A percentile compares a stretch with the other conserved stretches of the same genome.
phyloP scores from a whole-genome alignment of 2,113 vertebrate genomes.

The Chroicocephalus ridibundus region DNA sequence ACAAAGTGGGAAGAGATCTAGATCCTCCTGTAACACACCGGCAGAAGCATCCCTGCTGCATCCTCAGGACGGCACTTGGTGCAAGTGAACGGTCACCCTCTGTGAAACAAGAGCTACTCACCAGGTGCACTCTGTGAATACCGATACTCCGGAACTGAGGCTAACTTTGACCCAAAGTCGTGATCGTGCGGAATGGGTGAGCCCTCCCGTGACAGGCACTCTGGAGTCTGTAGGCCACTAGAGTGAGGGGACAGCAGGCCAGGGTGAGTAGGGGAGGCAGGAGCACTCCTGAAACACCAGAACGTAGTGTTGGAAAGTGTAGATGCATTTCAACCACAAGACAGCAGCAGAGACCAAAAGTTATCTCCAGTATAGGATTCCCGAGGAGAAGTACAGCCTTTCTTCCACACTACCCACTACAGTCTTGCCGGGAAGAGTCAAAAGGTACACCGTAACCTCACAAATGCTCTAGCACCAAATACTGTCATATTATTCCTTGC shows the following conservation, averaged over 20 bases:
- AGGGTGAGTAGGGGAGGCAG: slow-evolving; percentile 94
- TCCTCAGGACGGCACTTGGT: background rate
- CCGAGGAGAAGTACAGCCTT: background rate
- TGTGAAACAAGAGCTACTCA: slow-evolving; percentile 60
- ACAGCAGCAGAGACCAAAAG: background rate
- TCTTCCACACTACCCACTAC: background rate
- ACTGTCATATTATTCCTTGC: background rate
- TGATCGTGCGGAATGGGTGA: slow-evolving; percentile 93
- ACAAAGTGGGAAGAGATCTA: background rate
- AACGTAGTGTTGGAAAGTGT: background rate
- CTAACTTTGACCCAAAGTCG: slow-evolving; percentile 90
- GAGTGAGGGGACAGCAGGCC: slow-evolving; percentile 92
- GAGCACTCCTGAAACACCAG: slow-evolving; percentile 85
- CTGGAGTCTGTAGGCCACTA: slow-evolving; percentile 95
- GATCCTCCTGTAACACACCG: background rate
- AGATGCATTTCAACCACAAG: background rate
- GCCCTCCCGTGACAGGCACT: slow-evolving; percentile 94
- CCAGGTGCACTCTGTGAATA: slow-evolving; percentile 97
- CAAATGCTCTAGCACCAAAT: background rate
- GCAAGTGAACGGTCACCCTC: background rate
- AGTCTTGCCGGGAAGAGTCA: background rate
- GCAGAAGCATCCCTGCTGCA: background rate
- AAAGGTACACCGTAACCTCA: background rate
- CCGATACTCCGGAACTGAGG: slow-evolving; percentile 93
- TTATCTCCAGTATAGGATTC: background rate